These are phyloP conservation scores for Ericerus pela DNA, from an alignment of 1,140 invertebrate genomes.

Conservation along the genomic window DNA sequence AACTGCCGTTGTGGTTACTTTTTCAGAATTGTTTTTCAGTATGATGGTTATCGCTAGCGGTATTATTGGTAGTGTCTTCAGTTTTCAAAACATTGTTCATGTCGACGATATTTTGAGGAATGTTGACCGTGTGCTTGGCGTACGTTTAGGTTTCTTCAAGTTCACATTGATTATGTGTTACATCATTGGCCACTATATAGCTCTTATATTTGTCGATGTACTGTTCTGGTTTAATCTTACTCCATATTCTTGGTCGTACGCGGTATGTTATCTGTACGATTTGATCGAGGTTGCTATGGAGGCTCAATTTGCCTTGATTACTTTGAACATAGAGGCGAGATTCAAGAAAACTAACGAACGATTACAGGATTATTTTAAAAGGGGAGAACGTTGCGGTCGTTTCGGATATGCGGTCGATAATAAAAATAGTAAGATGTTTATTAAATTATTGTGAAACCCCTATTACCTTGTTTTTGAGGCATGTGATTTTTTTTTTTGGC, in stretches of 20 bases:
- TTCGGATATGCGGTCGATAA: no score
- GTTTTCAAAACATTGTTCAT: neutral
- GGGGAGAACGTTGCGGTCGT: no score
- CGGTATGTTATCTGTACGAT: conserved; percentile 7
- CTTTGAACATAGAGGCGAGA: conserved; percentile 5
- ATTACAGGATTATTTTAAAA: neutral
- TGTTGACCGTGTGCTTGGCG: neutral
- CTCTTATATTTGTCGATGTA: conserved; percentile 5
- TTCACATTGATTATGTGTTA: neutral
- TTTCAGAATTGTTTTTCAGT: conserved; percentile 7
- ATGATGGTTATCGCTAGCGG: conserved; percentile 4
- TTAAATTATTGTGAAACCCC: no score
- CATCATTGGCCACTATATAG: neutral
- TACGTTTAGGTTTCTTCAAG: neutral
- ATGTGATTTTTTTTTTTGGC: no score
- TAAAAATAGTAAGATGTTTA: no score
- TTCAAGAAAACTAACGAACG: conserved; percentile 7
- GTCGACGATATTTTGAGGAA: neutral
- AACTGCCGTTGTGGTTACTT: conserved; percentile 12
- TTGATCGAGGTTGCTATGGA: conserved; percentile 5
- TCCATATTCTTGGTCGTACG: conserved; percentile 8
- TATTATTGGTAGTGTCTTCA: neutral
- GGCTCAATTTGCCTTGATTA: conserved; percentile 13
- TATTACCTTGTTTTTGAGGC: no score
- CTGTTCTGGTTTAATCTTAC: conserved; percentile 13